Conservation (phyloP, 2,888 invertebrate genomes). For the Ichneumon xanthorius region DNA sequence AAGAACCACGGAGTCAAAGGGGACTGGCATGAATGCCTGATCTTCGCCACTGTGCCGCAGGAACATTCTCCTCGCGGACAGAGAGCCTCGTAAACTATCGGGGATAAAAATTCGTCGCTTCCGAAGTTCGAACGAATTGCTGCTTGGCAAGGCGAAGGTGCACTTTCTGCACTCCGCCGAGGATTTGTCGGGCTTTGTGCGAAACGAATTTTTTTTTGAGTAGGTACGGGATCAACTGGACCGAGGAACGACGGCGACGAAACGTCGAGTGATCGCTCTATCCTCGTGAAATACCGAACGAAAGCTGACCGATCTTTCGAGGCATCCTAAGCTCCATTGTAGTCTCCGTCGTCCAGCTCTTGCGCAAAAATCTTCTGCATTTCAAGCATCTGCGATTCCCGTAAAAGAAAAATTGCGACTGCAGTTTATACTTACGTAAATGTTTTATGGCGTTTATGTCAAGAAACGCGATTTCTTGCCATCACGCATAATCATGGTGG, state of each 20-base stretch:
- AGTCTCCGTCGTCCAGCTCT: neutral
- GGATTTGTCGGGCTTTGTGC: slow-evolving; percentile 48
- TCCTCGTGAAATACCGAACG: neutral
- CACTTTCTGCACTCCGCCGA: neutral
- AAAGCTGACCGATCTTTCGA: neutral
- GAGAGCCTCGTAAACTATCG: slow-evolving; percentile 32
- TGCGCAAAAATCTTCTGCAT: neutral
- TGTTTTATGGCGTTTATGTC: too few relatives aligned
- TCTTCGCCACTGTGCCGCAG: neutral
- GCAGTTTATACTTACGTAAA: too few relatives aligned
- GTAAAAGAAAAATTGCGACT: too few relatives aligned
- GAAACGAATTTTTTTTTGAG: slow-evolving; percentile 26
- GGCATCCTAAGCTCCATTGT: neutral
- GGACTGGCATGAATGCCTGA: slow-evolving; percentile 14
- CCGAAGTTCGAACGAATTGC: slow-evolving; percentile 30
- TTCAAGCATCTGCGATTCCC: too few relatives aligned
- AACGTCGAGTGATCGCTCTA: neutral
- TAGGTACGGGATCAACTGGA: neutral
- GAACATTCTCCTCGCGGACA: neutral
- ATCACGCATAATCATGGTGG: too few relatives aligned
- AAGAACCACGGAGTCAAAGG: slow-evolving; percentile 30
- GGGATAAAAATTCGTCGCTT: slow-evolving; percentile 34
- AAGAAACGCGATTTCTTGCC: too few relatives aligned
- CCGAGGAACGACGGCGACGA: slow-evolving; percentile 31
- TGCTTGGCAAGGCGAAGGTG: neutral